Percentiles rank a stretch among this genome's conserved stretches.
Evolutionary conservation across 2,113 vertebrate genomes (phyloP).

Genomic region (Todiramphus chloris): DNA sequence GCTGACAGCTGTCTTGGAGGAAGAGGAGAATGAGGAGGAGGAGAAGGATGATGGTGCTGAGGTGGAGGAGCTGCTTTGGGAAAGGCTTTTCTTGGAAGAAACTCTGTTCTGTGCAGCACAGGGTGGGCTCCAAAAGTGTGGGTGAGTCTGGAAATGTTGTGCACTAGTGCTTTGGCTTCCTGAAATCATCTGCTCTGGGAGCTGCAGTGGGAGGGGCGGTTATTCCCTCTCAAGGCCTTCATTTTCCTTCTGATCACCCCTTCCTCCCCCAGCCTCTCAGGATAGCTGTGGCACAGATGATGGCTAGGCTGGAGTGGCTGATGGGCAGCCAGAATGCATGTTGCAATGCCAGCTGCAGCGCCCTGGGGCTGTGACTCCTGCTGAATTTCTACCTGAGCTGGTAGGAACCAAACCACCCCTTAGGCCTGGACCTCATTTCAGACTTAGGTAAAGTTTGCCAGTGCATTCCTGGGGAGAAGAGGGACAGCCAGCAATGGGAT

Average conservation of each 20-base stretch:
- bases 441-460: neutral
- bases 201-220: neutral
- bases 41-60: neutral
- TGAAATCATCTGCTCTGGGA: neutral
- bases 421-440: fast-evolving
- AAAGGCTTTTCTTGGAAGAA: constrained; percentile 38
- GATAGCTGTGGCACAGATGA: neutral
- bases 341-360: neutral
- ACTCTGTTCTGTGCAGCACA: neutral
- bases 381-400: neutral
- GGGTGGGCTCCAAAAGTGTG: neutral
- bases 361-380: neutral
- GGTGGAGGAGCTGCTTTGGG: constrained; percentile 11
- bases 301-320: neutral
- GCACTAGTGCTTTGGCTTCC: neutral
- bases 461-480: neutral
- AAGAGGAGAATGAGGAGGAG: neutral
- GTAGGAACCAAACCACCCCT: neutral
- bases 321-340: neutral
- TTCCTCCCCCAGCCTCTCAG: neutral
- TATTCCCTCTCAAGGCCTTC: neutral
- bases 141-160: neutral
- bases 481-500: neutral
- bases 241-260: neutral
- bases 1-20: constrained; percentile 4